phyloP scores from a whole-genome alignment of 2,888 invertebrate species.

The Meteorus colon region DNA sequence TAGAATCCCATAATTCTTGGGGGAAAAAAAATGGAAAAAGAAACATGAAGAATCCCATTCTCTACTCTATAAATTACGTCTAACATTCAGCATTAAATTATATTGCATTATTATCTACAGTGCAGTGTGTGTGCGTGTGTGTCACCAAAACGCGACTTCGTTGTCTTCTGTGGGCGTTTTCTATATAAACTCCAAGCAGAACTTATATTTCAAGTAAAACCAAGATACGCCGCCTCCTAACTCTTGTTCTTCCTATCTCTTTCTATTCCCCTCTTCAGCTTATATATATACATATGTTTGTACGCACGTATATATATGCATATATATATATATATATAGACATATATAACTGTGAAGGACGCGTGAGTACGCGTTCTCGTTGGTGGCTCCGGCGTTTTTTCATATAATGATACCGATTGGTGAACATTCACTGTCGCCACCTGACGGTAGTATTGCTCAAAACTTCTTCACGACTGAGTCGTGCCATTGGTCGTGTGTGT shows the following conservation, averaged over 20 bases:
- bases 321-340: neutral
- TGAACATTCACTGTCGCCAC: constrained; percentile 42
- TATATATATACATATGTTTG: neutral
- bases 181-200: too few species aligned
- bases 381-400: constrained; percentile 1
- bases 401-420: constrained; percentile 30
- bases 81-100: too few species aligned
- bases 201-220: neutral
- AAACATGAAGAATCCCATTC: too few species aligned
- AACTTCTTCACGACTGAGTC: neutral
- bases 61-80: too few species aligned
- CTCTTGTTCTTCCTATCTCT: neutral
- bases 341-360: constrained; percentile 18
- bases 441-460: constrained; percentile 29
- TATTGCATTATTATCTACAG: too few species aligned
- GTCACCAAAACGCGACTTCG: too few species aligned
- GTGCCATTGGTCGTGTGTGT: constrained; percentile 5
- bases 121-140: too few species aligned
- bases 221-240: constrained; percentile 1
- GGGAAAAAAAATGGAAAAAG: too few species aligned
- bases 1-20: too few species aligned
- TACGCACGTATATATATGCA: neutral
- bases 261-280: neutral
- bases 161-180: too few species aligned
- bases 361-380: constrained; percentile 28